Evolutionary conservation across 2,797 vertebrate genomes (phyloP).

Genomic region (Artibeus lituratus): DNA sequence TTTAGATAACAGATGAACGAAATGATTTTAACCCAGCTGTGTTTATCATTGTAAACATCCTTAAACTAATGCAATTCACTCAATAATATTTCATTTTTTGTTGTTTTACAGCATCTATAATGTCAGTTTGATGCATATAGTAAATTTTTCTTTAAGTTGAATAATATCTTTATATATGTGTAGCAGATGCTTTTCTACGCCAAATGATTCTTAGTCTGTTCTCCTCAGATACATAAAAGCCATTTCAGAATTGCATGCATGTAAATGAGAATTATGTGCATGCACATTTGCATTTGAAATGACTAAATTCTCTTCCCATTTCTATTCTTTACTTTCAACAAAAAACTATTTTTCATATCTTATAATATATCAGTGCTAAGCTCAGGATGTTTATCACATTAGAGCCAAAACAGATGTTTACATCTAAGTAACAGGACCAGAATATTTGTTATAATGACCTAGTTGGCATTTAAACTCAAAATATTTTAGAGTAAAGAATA

Average conservation of each 20-base stretch:
- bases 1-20: conserved; percentile 27
- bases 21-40: background rate
- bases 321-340: background rate
- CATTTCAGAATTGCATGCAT: conserved; percentile 47
- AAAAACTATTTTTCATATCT: background rate
- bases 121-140: conserved; percentile 53
- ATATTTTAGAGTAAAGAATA: background rate
- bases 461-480: conserved; percentile 16
- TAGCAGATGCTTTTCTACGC: conserved; percentile 60
- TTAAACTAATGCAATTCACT: conserved; percentile 36
- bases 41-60: conserved; percentile 19
- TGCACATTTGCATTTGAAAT: conserved; percentile 60
- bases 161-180: conserved; percentile 43
- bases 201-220: conserved; percentile 43
- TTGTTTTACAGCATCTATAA: conserved; percentile 39
- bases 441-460: background rate
- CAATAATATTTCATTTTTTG: conserved; percentile 44
- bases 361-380: background rate
- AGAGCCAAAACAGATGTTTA: conserved; percentile 28
- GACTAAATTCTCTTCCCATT: conserved; percentile 23
- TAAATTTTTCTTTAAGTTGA: conserved; percentile 61
- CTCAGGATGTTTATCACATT: conserved; percentile 13
- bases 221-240: conserved; percentile 44
- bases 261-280: conserved; percentile 43
- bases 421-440: background rate